Conservation (phyloP, 2,797 vertebrate genomes). For the Ctenochaetus hawaiiensis region DNA sequence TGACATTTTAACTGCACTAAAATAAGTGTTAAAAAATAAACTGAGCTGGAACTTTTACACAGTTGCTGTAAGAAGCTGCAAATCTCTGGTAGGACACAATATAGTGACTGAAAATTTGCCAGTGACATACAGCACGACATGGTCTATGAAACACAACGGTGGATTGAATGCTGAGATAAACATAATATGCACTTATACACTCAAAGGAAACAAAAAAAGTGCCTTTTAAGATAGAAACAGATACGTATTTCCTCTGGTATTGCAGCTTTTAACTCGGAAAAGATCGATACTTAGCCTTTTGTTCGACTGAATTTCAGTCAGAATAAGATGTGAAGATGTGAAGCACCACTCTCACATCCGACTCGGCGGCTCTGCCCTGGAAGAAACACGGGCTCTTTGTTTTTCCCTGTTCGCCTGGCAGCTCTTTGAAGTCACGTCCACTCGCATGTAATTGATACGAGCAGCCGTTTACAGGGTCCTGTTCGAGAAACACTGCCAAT, state of each 20-base stretch:
- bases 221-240: background rate
- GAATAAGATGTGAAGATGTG: background rate
- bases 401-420: slow-evolving; percentile 53
- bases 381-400: slow-evolving; percentile 42
- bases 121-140: no score
- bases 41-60: no score
- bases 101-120: no score
- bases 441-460: slow-evolving; percentile 61
- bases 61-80: no score
- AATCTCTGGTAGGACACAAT: no score
- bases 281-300: background rate
- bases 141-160: no score
- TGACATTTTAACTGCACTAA: no score
- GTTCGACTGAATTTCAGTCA: background rate
- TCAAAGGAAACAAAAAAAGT: no score
- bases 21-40: no score
- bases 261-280: background rate
- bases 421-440: slow-evolving; percentile 63
- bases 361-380: slow-evolving; percentile 3
- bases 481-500: slow-evolving; percentile 59
- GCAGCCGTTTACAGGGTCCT: slow-evolving; percentile 61
- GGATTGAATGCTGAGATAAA: no score
- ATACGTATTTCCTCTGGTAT: background rate
- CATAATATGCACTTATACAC: no score
- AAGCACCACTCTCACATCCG: slow-evolving; percentile 6